phyloP scores from a whole-genome alignment of 2,888 invertebrate genomes.

The Parasteatoda lunata region DNA sequence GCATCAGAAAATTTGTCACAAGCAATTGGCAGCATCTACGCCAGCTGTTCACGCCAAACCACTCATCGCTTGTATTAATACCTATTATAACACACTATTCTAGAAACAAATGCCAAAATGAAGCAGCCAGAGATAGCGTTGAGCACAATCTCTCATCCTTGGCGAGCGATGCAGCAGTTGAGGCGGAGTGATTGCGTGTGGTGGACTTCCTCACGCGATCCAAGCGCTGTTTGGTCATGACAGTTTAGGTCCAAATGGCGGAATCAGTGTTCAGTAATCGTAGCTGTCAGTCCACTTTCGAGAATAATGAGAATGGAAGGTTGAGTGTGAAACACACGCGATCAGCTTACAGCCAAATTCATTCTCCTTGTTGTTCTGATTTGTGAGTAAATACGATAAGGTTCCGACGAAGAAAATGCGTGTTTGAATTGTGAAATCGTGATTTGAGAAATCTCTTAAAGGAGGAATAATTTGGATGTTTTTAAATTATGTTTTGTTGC shows the following conservation, averaged over 20 bases:
- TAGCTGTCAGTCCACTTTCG: conserved; percentile 36
- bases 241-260: conserved; percentile 9
- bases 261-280: conserved; percentile 29
- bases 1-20: conserved; percentile 11
- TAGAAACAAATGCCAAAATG: conserved; percentile 26
- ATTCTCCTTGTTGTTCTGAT: neutral
- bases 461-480: too few species aligned
- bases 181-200: conserved; percentile 18
- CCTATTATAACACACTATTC: conserved; percentile 28
- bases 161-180: neutral
- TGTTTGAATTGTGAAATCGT: too few species aligned
- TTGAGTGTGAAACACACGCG: conserved; percentile 48
- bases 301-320: conserved; percentile 37
- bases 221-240: neutral
- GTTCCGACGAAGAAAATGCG: neutral
- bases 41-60: conserved; percentile 4
- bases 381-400: neutral
- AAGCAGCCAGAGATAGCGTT: conserved; percentile 3
- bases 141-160: conserved; percentile 21
- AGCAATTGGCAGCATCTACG: conserved; percentile 7
- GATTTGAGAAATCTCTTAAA: too few species aligned
- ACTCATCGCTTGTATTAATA: conserved; percentile 27
- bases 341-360: conserved; percentile 16
- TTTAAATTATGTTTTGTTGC: too few species aligned
- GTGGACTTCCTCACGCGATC: conserved; percentile 16